These are phyloP conservation scores for Copidosoma aretas DNA, from an alignment of 2,888 invertebrate species.

Conservation along the genomic window DNA sequence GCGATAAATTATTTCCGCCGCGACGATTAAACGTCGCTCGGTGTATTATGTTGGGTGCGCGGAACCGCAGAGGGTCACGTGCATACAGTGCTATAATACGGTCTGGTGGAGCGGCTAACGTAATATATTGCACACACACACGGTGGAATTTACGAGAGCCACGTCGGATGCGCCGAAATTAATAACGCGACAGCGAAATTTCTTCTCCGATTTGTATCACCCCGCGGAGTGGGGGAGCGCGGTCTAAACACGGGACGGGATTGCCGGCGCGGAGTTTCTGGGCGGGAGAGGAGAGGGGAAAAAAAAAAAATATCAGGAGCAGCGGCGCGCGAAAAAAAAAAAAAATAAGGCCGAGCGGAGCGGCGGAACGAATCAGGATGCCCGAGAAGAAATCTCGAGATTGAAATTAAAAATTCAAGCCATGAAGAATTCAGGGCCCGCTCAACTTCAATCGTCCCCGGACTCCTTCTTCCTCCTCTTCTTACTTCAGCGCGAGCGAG, in stretches of 20 bases:
- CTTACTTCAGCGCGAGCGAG: conserved; percentile 13
- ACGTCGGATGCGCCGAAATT: conserved; percentile 25
- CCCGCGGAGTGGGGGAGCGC: not conserved
- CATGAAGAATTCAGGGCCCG: conserved; percentile 37
- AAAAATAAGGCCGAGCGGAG: not conserved
- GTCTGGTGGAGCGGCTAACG: too few relatives aligned
- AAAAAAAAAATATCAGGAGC: too few relatives aligned
- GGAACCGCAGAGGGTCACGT: too few relatives aligned
- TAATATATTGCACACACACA: too few relatives aligned
- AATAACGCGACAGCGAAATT: conserved; percentile 30
- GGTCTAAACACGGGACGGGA: conserved; percentile 13
- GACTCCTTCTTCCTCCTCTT: not conserved
- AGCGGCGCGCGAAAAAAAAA: too few relatives aligned
- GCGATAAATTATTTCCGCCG: too few relatives aligned
- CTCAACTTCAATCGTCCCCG: conserved; percentile 1
- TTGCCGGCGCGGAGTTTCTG: not conserved
- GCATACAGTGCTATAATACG: too few relatives aligned
- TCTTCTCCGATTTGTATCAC: conserved; percentile 35
- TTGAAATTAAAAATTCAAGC: conserved; percentile 42
- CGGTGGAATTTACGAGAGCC: conserved; percentile 25
- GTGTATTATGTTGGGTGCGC: too few relatives aligned
- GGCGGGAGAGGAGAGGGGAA: too few relatives aligned
- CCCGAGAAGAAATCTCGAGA: conserved; percentile 36
- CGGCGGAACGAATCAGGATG: conserved; percentile 31
- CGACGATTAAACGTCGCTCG: too few relatives aligned